Percentiles rank a stretch among this genome's conserved stretches.
These are phyloP conservation scores for Propithecus coquereli DNA, from an alignment of 2,113 vertebrate genomes.

Conservation along the genomic window DNA sequence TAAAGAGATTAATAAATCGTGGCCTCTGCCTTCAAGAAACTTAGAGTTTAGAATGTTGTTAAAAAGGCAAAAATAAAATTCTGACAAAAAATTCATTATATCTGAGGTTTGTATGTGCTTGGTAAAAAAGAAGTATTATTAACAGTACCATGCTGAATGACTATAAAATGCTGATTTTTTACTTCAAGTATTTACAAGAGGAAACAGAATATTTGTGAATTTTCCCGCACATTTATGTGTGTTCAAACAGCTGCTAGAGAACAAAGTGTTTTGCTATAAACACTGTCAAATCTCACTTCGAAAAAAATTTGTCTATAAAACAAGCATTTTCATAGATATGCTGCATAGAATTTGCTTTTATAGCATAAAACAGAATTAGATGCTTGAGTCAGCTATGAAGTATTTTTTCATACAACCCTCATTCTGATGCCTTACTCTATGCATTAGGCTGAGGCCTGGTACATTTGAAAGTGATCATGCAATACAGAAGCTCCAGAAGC, in stretches of 20 bases:
- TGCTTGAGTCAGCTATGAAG: slow-evolving; percentile 52
- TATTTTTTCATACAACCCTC: neutral
- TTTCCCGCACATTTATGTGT: slow-evolving; percentile 65
- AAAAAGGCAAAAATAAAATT: neutral
- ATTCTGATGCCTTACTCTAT: slow-evolving; percentile 17
- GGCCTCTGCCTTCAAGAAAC: neutral
- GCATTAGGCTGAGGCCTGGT: neutral
- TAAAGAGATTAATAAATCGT: neutral
- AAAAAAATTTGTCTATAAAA: slow-evolving; percentile 64
- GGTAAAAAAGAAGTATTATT: slow-evolving; percentile 56
- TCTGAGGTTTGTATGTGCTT: neutral
- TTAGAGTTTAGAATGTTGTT: neutral
- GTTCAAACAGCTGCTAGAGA: slow-evolving; percentile 69
- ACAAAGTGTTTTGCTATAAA: slow-evolving; percentile 75
- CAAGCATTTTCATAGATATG: slow-evolving; percentile 65
- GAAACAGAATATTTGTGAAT: slow-evolving; percentile 60
- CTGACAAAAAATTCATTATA: neutral
- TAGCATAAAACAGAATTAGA: slow-evolving; percentile 69
- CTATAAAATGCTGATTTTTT: slow-evolving; percentile 56
- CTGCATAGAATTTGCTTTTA: slow-evolving; percentile 58
- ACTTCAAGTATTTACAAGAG: slow-evolving; percentile 60
- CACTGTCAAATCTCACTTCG: slow-evolving; percentile 69
- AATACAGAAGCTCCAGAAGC: neutral
- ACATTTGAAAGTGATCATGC: neutral
- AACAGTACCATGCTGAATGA: slow-evolving; percentile 42